Evolutionary conservation across 2,113 vertebrate species (phyloP).

Genomic region (Struthio camelus): DNA sequence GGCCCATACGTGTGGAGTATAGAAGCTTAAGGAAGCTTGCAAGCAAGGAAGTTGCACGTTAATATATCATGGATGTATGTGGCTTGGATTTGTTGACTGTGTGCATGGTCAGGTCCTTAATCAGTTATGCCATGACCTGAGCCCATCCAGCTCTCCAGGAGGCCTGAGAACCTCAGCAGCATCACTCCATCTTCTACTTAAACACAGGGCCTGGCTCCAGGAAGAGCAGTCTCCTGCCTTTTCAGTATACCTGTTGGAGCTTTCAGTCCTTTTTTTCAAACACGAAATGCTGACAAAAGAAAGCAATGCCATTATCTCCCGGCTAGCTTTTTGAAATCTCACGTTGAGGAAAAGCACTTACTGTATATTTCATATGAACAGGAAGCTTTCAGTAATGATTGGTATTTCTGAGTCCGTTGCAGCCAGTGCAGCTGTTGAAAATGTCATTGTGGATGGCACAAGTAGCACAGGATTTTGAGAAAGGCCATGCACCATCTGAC

Average conservation of each 20-base stretch:
- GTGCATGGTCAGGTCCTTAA: neutral
- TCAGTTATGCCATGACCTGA: neutral
- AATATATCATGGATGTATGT: neutral
- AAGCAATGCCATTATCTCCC: conserved; percentile 5
- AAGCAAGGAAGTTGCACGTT: neutral
- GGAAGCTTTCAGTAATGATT: conserved; percentile 9
- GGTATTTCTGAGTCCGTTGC: neutral
- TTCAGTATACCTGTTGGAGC: neutral
- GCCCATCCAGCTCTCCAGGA: neutral
- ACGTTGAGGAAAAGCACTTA: conserved; percentile 17
- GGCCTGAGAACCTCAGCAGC: neutral
- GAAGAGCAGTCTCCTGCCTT: neutral
- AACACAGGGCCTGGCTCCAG: neutral
- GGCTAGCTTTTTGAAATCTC: conserved; percentile 9
- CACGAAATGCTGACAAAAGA: neutral
- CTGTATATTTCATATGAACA: neutral
- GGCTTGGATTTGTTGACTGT: neutral
- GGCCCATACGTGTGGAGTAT: neutral
- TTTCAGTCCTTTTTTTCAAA: conserved; percentile 1
- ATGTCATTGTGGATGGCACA: neutral
- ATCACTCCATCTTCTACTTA: neutral
- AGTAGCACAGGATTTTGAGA: neutral
- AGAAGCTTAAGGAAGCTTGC: neutral
- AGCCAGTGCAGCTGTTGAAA: neutral
- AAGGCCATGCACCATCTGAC: neutral